phyloP scores from a whole-genome alignment of 2,888 invertebrate species.

The Ophion slaviceki region DNA sequence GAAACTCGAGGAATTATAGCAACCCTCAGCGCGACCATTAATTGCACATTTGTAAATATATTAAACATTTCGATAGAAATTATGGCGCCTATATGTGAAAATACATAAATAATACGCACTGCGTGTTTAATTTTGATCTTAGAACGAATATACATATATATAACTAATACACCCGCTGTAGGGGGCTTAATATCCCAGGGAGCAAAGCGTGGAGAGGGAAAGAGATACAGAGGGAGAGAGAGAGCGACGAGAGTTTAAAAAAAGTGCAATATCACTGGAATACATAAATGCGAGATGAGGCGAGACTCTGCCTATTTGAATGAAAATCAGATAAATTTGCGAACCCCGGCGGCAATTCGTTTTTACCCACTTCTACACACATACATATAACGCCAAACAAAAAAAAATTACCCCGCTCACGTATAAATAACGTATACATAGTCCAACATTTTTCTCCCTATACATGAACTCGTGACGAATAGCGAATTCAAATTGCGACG shows the following conservation, averaged over 20 bases:
- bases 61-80: background rate
- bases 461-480: conserved; percentile 31
- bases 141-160: conserved; percentile 81
- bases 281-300: conserved; percentile 82
- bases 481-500: conserved; percentile 24
- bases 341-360: conserved; percentile 72
- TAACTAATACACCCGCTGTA: conserved; percentile 78
- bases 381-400: conserved; percentile 18
- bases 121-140: conserved; percentile 68
- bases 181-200: conserved; percentile 79
- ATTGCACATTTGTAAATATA: no score
- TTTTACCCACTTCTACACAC: conserved; percentile 62
- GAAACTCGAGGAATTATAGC: conserved; percentile 20
- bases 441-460: conserved; percentile 25
- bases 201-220: conserved; percentile 45
- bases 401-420: conserved; percentile 27
- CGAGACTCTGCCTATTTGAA: conserved; percentile 77
- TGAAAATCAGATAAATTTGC: conserved; percentile 81
- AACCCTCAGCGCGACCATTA: background rate
- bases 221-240: conserved; percentile 66
- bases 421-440: conserved; percentile 44
- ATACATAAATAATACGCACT: conserved; percentile 39
- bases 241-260: conserved; percentile 77
- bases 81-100: conserved; percentile 1
- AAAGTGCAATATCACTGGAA: conserved; percentile 82